Base-by-base conservation (phyloP, 1,140 invertebrate species). In the Megalonaias nervosa region DNA sequence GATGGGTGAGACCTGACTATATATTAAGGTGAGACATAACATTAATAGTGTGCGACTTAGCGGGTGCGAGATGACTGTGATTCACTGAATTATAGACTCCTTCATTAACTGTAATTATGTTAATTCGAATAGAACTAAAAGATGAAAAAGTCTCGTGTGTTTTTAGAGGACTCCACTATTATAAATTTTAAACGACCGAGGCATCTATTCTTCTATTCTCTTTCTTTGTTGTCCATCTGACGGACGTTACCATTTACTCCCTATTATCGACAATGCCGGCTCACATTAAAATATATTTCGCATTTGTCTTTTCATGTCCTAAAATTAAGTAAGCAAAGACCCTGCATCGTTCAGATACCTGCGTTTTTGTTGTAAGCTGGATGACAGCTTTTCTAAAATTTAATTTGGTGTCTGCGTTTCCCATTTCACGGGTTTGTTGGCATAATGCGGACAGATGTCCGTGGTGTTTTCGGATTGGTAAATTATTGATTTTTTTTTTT, bases 361-460 rank as follows among this genome's bases (percentile, higher is more conserved):
- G 96, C 77, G 95, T 96, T 92, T 98, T 99, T 4, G 97, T 96
- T 71, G 97, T 99, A 56, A 99, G 92, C 89, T 99, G 97, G 70
- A 99, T 95, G 70, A 99, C 97, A 84, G 98, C 97, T 92, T 98
- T 98, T 78, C 97, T 93, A 93, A 99, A 99, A 92, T 98, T 98
- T 71, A 99, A 92, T 92, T 99, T 99, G 62, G 97, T 98, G 91
- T 99, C 98, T 60, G 96, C 94, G 93, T 99, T 99, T 85, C 98
- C 98, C 98, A 99, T 99, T 79, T 67, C 79, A 77, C 56, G 57
- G 67, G 56, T 66, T 68, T 76, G 72, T 78, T 78, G 75, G 76
- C 71, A 71, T 70, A 76, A 73, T 75, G 71, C 76, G 74, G 75
- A 83, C 76, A 79, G 79, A 77, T 69, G 75, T 77, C 71, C 59